phyloP scores from a whole-genome alignment of 2,113 vertebrate genomes.

The pig (Sus scrofa) region DNA sequence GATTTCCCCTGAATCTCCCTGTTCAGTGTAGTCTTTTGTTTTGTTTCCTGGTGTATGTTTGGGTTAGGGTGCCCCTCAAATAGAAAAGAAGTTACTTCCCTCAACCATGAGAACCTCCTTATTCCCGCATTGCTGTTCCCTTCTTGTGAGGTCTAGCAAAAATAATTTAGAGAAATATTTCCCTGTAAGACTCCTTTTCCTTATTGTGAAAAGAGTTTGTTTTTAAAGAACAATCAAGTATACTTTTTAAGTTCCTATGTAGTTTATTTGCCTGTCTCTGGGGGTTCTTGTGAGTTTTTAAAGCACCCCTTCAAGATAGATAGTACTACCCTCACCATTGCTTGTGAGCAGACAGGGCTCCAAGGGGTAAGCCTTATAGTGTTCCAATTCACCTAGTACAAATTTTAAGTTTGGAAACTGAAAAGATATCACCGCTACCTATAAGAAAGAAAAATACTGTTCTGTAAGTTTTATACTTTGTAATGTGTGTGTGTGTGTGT shows the following conservation, averaged over 20 bases:
- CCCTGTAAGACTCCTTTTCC: background rate
- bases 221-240: background rate
- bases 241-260: background rate
- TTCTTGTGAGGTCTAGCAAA: background rate
- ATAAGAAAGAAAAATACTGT: background rate
- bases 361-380: no score
- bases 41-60: background rate
- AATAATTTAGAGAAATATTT: background rate
- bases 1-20: background rate
- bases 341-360: background rate
- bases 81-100: background rate
- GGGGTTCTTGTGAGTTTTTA: background rate
- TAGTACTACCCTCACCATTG: background rate
- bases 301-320: no score
- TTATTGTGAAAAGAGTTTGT: background rate
- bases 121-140: background rate
- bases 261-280: conserved; percentile 15
- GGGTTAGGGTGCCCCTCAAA: background rate
- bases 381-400: background rate
- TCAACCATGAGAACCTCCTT: background rate
- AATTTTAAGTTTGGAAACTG: background rate
- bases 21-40: background rate
- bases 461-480: background rate
- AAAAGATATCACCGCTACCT: background rate
- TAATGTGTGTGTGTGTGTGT: background rate